phyloP scores from a whole-genome alignment of 2,113 vertebrate genomes.

The Perca schrenkii region DNA sequence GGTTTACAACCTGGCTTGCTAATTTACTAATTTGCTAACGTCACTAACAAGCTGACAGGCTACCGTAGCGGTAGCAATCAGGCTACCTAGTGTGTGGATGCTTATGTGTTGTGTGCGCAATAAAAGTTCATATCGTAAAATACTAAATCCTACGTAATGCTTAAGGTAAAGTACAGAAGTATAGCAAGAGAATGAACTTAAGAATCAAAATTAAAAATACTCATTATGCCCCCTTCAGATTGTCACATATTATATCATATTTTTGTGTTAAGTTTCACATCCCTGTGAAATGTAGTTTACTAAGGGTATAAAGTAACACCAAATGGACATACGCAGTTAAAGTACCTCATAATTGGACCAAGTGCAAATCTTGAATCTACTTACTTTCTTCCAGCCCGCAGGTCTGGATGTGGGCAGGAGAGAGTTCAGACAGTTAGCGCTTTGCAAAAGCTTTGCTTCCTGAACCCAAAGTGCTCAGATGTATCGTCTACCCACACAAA shows the following conservation, averaged over 20 bases:
- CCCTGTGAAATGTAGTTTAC: neutral
- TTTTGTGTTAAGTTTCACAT: neutral
- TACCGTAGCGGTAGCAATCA: no score
- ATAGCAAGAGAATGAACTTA: neutral
- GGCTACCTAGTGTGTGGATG: no score
- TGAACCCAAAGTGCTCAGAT: constrained; percentile 12
- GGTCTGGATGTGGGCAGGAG: neutral
- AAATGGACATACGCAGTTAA: neutral
- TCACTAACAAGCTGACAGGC: no score
- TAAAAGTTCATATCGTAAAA: no score
- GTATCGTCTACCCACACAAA: constrained; percentile 11
- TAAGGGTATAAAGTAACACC: neutral
- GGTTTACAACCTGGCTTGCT: no score
- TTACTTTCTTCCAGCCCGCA: neutral
- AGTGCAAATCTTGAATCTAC: neutral
- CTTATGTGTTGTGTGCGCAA: no score
- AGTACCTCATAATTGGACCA: neutral
- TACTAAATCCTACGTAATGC: neutral
- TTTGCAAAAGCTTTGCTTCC: neutral
- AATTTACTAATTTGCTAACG: no score
- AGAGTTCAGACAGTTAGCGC: neutral
- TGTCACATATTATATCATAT: neutral
- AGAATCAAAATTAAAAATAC: neutral
- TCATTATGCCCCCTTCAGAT: neutral
- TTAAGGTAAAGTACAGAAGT: neutral